These are phyloP conservation scores for Esox lucius DNA, from an alignment of 2,797 vertebrate genomes.

Conservation along the genomic window DNA sequence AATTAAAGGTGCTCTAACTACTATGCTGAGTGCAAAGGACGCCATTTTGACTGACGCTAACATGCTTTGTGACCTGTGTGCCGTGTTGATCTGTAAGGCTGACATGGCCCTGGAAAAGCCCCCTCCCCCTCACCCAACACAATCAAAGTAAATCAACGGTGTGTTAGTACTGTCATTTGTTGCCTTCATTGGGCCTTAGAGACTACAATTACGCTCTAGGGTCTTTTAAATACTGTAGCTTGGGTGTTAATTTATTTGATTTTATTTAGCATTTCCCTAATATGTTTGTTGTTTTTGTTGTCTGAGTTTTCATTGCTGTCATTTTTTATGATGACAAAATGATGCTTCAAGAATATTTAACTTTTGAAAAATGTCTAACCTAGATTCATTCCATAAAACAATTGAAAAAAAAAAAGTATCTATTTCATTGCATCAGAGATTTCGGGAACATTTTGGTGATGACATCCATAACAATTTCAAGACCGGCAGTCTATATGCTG, in stretches of 20 bases:
- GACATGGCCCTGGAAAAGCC: slow-evolving; percentile 4
- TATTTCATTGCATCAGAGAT: neutral
- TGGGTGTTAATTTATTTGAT: slow-evolving; percentile 22
- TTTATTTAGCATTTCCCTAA: slow-evolving; percentile 21
- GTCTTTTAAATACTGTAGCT: slow-evolving; percentile 45
- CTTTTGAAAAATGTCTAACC: slow-evolving; percentile 56
- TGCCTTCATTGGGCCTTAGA: slow-evolving; percentile 17
- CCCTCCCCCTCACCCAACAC: slow-evolving; percentile 23
- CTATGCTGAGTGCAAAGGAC: neutral
- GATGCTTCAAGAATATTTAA: slow-evolving; percentile 42
- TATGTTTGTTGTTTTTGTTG: slow-evolving; percentile 9
- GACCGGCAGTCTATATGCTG: neutral
- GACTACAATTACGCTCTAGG: neutral
- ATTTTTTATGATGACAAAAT: slow-evolving; percentile 48
- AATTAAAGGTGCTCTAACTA: too few species aligned
- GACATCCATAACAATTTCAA: neutral
- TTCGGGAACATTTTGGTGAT: neutral
- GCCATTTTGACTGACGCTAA: neutral
- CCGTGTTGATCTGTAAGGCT: neutral
- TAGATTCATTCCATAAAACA: slow-evolving; percentile 51
- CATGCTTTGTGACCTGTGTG: neutral
- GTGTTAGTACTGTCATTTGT: slow-evolving; percentile 26
- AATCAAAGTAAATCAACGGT: slow-evolving; percentile 14
- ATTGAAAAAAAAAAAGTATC: slow-evolving; percentile 23
- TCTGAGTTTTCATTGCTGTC: slow-evolving; percentile 24